Conservation (phyloP, 2,113 vertebrate species). For the Noturus placidus region DNA sequence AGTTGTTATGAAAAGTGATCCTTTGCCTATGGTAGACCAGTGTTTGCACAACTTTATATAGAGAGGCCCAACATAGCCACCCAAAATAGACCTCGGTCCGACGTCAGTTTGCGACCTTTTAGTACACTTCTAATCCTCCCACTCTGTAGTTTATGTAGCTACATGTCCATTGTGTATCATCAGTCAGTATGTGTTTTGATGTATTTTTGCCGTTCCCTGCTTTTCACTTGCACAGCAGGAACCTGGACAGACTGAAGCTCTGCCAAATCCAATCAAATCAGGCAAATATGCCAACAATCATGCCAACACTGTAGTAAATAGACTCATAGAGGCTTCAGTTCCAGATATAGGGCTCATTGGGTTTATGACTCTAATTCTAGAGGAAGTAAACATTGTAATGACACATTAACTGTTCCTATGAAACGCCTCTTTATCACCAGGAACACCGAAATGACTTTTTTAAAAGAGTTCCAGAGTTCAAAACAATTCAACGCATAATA, state of each 20-base stretch:
- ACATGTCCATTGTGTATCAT: background rate
- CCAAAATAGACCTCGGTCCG: background rate
- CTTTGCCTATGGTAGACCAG: background rate
- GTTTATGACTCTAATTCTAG: constrained; percentile 23
- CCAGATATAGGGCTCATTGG: background rate
- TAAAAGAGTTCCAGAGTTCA: background rate
- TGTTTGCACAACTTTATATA: constrained; percentile 5
- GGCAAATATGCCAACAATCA: constrained; percentile 13
- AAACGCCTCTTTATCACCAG: background rate
- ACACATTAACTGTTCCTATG: constrained; percentile 35
- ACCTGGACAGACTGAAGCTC: background rate
- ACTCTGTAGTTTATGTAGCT: background rate
- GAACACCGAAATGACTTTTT: constrained; percentile 1
- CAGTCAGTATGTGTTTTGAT: background rate
- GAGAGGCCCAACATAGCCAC: background rate
- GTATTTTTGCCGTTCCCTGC: background rate
- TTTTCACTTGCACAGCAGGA: constrained; percentile 2
- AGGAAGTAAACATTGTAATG: constrained; percentile 25
- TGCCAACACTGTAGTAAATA: background rate
- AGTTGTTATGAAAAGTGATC: background rate
- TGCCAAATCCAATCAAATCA: constrained; percentile 24
- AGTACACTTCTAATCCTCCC: background rate
- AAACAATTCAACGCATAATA: background rate
- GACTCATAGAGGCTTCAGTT: background rate
- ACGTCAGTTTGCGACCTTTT: background rate